Evolutionary conservation across 1,140 invertebrate species (phyloP).

Genomic region (Atta colombica): DNA sequence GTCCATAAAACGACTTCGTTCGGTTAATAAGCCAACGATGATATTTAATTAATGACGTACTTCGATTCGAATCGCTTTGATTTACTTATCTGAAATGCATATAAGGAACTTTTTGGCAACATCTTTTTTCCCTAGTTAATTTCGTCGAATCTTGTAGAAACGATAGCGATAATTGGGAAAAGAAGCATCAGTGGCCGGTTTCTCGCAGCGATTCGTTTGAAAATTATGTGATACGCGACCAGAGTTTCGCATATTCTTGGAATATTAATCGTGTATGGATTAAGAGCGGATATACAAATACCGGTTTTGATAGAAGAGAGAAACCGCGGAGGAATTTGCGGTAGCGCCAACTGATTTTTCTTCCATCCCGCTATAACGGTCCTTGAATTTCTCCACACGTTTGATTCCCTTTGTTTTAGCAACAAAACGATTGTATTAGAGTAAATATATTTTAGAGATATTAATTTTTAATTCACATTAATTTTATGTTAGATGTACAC

Average conservation of each 20-base stretch:
- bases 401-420: constrained; percentile 3
- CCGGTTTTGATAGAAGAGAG: constrained; percentile 77
- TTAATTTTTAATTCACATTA: not conserved
- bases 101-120: constrained; percentile 23
- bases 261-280: constrained; percentile 82
- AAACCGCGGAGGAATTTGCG: constrained; percentile 75
- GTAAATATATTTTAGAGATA: not conserved
- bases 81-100: not conserved
- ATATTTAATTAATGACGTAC: not conserved
- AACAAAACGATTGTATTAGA: not conserved
- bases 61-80: not conserved
- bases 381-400: not conserved
- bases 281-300: constrained; percentile 77
- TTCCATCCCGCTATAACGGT: constrained; percentile 33
- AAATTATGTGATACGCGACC: constrained; percentile 74
- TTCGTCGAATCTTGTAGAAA: constrained; percentile 37
- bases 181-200: constrained; percentile 44
- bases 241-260: constrained; percentile 73
- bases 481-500: not conserved
- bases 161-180: constrained; percentile 23
- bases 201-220: constrained; percentile 55
- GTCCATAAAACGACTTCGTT: not conserved
- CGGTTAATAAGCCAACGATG: constrained; percentile 14
- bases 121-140: not conserved
- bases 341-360: constrained; percentile 42